These are phyloP conservation scores for Haliclystus octoradiatus DNA, from an alignment of 30 jellyfish, hydroid and myxozoan species.

Conservation along the genomic window DNA sequence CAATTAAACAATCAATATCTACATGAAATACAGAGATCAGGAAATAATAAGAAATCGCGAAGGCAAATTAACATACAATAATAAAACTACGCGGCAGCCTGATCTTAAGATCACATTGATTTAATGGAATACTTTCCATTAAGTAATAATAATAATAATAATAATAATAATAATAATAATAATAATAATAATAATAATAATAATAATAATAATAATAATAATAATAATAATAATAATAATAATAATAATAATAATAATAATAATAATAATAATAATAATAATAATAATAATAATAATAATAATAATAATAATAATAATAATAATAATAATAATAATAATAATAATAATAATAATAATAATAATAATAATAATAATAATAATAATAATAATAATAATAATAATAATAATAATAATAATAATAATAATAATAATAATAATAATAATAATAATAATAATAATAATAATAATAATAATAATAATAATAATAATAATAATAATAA, in stretches of 20 bases:
- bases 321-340: slow-evolving; percentile 4
- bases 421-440: background rate
- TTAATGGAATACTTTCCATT: too few relatives aligned
- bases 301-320: background rate
- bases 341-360: background rate
- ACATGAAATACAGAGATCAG: too few relatives aligned
- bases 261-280: slow-evolving; percentile 4
- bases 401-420: background rate
- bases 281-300: background rate
- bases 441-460: background rate
- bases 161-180: slow-evolving; percentile 3
- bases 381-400: background rate
- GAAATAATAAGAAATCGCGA: too few relatives aligned
- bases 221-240: background rate
- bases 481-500: background rate
- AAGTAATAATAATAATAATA: too few relatives aligned
- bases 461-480: background rate
- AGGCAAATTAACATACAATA: too few relatives aligned
- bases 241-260: background rate
- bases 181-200: background rate
- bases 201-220: slow-evolving; percentile 3
- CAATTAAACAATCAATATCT: too few relatives aligned
- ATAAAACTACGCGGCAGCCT: too few relatives aligned
- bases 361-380: background rate
- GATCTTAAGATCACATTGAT: too few relatives aligned